Percentiles rank a stretch among this genome's conserved stretches.
Conservation (phyloP, 1,140 invertebrate genomes). For the Batillaria attramentaria region DNA sequence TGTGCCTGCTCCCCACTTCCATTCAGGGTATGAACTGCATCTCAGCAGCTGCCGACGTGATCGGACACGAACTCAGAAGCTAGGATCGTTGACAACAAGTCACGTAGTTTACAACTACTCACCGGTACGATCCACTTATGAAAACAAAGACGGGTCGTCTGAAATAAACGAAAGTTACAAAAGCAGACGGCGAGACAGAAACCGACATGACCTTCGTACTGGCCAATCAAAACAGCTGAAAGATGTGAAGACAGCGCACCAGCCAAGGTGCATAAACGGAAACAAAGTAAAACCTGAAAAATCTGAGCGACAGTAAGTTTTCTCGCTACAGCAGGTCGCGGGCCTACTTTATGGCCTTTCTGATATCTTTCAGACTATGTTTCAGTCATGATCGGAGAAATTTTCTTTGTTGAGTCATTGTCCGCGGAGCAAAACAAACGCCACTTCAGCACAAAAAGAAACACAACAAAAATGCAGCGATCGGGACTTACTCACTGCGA, state of each 20-base stretch:
- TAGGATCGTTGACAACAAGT: constrained; percentile 5
- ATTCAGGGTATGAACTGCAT: constrained; percentile 33
- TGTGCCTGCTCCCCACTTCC: constrained; percentile 16
- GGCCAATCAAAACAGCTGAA: constrained; percentile 33
- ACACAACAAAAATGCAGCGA: constrained; percentile 15
- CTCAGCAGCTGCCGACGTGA: constrained; percentile 9
- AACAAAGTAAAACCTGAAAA: background rate
- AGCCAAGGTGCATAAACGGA: background rate
- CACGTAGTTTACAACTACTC: background rate
- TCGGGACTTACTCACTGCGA: background rate
- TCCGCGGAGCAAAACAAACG: constrained; percentile 36
- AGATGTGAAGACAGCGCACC: background rate
- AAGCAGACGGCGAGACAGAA: constrained; percentile 32
- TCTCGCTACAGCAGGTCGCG: background rate
- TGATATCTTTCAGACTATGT: constrained; percentile 40
- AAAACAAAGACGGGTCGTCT: constrained; percentile 8
- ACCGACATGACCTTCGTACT: constrained; percentile 27
- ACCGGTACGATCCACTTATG: too few species aligned
- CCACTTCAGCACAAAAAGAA: constrained; percentile 16
- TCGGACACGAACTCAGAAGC: background rate
- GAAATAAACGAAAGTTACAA: constrained; percentile 18
- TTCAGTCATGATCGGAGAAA: constrained; percentile 41
- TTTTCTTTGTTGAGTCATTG: constrained; percentile 39
- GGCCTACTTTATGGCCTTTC: background rate
- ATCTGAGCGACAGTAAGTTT: background rate